phyloP scores from a whole-genome alignment of 1,140 invertebrate species.

The Atta texana region DNA sequence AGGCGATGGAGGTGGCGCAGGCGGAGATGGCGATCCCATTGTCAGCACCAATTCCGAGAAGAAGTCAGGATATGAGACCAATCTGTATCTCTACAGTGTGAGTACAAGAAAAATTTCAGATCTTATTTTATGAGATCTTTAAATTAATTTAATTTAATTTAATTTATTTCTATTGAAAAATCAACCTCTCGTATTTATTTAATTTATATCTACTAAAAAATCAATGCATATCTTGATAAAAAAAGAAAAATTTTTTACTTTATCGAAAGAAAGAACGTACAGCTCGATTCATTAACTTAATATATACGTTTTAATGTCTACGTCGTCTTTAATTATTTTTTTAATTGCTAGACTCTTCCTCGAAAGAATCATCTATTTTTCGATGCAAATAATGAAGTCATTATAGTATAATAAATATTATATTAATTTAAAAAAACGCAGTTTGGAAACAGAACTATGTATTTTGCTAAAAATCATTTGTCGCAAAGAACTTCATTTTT shows the following conservation, averaged over 20 bases:
- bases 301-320: background rate
- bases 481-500: background rate
- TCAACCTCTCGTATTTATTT: background rate
- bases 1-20: conserved; percentile 89
- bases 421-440: background rate
- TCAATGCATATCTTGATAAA: too few relatives aligned
- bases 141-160: background rate
- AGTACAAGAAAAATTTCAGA: conserved; percentile 80
- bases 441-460: background rate
- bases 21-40: conserved; percentile 88
- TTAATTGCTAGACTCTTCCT: background rate
- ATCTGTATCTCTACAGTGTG: conserved; percentile 91
- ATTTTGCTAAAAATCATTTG: background rate
- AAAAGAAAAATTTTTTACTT: background rate
- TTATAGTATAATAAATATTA: background rate
- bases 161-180: too few relatives aligned
- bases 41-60: conserved; percentile 88
- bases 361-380: background rate
- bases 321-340: conserved; percentile 3
- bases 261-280: background rate
- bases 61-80: conserved; percentile 89
- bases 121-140: background rate
- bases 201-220: background rate
- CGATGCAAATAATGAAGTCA: background rate
- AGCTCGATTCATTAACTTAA: background rate